Evolutionary conservation across 2,888 invertebrate species (phyloP).

Genomic region (Athalia rosae): DNA sequence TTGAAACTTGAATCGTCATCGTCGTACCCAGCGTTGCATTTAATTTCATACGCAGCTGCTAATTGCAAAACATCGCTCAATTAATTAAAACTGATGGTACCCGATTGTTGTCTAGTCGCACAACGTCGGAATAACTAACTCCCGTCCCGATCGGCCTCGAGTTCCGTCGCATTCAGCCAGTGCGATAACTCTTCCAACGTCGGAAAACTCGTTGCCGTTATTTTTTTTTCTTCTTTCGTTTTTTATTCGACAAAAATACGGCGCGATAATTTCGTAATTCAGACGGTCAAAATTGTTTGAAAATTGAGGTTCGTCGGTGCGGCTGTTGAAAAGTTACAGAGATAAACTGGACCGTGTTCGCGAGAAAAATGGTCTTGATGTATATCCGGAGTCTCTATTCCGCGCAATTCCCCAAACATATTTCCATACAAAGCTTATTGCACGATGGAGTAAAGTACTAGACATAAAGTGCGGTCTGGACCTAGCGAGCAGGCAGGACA

Average conservation of each 20-base stretch:
- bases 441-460: constrained; percentile 31
- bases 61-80: not conserved
- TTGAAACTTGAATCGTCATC: not conserved
- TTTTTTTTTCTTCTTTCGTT: too few relatives aligned
- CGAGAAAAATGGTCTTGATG: not conserved
- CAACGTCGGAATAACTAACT: not conserved
- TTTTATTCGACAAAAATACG: not conserved
- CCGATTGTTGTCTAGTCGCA: not conserved
- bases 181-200: too few relatives aligned
- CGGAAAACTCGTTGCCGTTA: too few relatives aligned
- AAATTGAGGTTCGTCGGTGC: not conserved
- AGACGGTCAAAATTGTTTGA: too few relatives aligned
- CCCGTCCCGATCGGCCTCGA: not conserved
- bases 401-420: constrained; percentile 10
- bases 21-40: not conserved
- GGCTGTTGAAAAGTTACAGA: not conserved
- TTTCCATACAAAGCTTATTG: constrained; percentile 26
- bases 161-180: not conserved
- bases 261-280: not conserved
- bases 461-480: constrained; percentile 34
- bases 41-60: not conserved
- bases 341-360: not conserved
- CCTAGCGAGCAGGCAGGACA: constrained; percentile 29
- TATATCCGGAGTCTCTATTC: constrained; percentile 5
- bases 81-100: not conserved